Base-by-base conservation (phyloP, 2,888 invertebrate species). In the Tubiluchus corallicola region DNA sequence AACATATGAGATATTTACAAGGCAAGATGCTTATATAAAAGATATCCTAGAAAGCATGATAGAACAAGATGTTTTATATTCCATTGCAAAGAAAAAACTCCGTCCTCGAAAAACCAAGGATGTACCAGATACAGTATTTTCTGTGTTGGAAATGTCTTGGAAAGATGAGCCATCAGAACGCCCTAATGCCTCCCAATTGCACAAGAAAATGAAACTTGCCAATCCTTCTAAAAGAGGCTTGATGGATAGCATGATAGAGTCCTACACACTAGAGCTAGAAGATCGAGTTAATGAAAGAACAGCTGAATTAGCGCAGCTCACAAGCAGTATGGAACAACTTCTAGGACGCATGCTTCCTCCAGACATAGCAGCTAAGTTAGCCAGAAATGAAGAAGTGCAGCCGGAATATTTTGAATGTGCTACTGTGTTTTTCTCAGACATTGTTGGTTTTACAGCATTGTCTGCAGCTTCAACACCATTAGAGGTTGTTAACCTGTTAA, bases 231-330 rank as follows among this genome's bases (percentile, higher is more conserved):
- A 54, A 19, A 57, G 54, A 44, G 53, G 56, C 3, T 50, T 61
- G 9, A 43, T 61, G 21, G 62, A 62, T 47, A 53, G 52, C 38
- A 60, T 62, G 53, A 60, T 61, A 52, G 60, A 62, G 40, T 53
- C 51, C 19, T 59, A 59, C 46, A 53, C 55, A 2, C 29, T 41
- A 3, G 51, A 54, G 19, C 51, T 60, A 19, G 59, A 60, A 46
- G 56, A 54, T 5, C 52, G 52, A 38, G 50, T 58, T 2, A 49
- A 20, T 16, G 55, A 54, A 40, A 46, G 54, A 21, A 57, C 55
- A 3, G 46, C 47, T 0, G 58, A 58, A 38, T 43, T 57, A 17
- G 49, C 46, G 2, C 13, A 50, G 1, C 49, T 54, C 29, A 54
- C 51, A 21, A 42, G 45, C 5, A 52, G 51, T 16, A 49, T 58